A percentile compares a stretch with the other conserved stretches of the same genome.
phyloP scores from a whole-genome alignment of 2,113 vertebrate genomes.

The Axis porcinus region DNA sequence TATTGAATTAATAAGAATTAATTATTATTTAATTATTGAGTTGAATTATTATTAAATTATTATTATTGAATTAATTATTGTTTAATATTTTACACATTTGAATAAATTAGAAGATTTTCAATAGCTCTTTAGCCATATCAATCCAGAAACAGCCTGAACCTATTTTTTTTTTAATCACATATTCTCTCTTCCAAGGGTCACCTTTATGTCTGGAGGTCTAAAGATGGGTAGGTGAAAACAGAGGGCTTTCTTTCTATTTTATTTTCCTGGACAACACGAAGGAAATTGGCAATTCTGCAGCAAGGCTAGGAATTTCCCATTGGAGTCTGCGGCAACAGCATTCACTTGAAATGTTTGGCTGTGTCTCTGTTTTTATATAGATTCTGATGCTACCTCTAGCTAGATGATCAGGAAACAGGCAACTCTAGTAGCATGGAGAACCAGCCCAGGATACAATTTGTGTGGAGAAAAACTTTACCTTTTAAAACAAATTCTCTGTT shows the following conservation, averaged over 20 bases:
- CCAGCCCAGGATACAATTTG: background rate
- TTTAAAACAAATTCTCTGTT: conserved; percentile 5
- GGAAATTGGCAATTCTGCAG: background rate
- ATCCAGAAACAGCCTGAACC: background rate
- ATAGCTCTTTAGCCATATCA: background rate
- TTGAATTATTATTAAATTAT: no score
- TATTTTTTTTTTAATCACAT: background rate
- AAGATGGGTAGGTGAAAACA: background rate
- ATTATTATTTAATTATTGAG: no score
- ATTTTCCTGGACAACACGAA: background rate
- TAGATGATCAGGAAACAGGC: background rate
- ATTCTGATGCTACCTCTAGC: background rate
- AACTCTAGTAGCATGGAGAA: background rate
- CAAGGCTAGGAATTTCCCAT: background rate
- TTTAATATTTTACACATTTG: background rate
- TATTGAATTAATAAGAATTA: background rate
- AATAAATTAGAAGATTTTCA: background rate
- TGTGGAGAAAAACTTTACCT: background rate
- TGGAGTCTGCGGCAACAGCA: background rate
- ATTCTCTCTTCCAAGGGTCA: background rate
- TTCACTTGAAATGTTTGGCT: background rate
- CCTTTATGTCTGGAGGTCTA: background rate
- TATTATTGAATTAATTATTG: no score
- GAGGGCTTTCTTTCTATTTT: background rate
- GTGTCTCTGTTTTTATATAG: background rate